Evolutionary conservation across 2,797 vertebrate genomes (phyloP).

Genomic region (Sphaeramia orbicularis): DNA sequence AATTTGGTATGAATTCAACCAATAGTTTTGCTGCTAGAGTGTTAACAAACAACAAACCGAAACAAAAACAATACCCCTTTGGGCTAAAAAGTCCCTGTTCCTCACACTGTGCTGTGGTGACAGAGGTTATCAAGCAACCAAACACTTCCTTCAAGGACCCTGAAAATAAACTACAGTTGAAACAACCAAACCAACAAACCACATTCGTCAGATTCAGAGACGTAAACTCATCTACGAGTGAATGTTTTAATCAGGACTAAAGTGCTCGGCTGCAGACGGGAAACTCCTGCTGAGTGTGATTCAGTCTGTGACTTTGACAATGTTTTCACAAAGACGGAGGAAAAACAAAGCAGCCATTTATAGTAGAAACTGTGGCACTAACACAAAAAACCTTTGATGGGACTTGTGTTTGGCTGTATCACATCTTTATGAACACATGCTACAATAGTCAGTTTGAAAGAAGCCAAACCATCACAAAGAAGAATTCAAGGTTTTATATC

Average conservation of each 20-base stretch:
- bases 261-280: constrained; percentile 35
- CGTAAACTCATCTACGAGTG: constrained; percentile 33
- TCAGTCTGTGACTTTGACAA: constrained; percentile 29
- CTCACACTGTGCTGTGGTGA: neutral
- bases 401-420: neutral
- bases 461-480: neutral
- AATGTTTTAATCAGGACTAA: constrained; percentile 43
- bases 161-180: neutral
- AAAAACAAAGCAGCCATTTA: constrained; percentile 27
- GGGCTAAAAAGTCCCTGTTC: constrained; percentile 1
- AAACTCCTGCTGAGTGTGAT: constrained; percentile 42
- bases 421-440: neutral
- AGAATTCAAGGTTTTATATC: neutral
- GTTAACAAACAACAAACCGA: too few species aligned
- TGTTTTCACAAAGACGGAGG: constrained; percentile 20
- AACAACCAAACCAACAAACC: neutral
- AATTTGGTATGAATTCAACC: too few species aligned
- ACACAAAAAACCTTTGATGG: neutral
- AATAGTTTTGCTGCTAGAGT: too few species aligned
- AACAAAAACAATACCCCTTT: too few species aligned
- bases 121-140: neutral
- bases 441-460: too few species aligned
- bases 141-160: neutral
- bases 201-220: constrained; percentile 14
- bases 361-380: neutral